Evolutionary conservation across 2,888 invertebrate genomes (phyloP).

Genomic region (Psococerastis gibbosa): DNA sequence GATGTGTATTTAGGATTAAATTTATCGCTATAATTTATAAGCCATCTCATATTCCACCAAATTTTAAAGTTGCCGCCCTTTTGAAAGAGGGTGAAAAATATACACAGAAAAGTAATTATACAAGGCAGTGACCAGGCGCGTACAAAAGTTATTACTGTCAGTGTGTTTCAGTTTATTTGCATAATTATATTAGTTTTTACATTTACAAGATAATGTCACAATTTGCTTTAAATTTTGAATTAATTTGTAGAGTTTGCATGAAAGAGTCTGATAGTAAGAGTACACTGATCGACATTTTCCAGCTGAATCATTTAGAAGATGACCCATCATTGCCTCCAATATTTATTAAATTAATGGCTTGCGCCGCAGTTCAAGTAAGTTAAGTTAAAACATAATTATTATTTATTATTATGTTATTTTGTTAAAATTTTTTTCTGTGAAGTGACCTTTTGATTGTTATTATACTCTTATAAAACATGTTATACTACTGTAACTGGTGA

Average conservation of each 20-base stretch:
- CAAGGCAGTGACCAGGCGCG: too few species aligned
- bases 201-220: slow-evolving; percentile 13
- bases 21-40: too few species aligned
- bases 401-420: too few species aligned
- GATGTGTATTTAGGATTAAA: too few species aligned
- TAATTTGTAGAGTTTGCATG: slow-evolving; percentile 3
- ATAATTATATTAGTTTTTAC: too few species aligned
- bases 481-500: too few species aligned
- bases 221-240: slow-evolving; percentile 7
- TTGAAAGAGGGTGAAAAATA: too few species aligned
- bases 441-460: neutral
- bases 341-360: slow-evolving; percentile 5
- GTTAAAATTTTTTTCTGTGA: neutral
- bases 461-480: neutral
- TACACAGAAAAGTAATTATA: too few species aligned
- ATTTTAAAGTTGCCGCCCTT: too few species aligned
- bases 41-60: too few species aligned
- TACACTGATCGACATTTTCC: slow-evolving; percentile 2
- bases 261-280: slow-evolving; percentile 1
- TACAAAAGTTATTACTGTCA: too few species aligned
- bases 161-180: too few species aligned
- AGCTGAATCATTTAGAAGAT: slow-evolving; percentile 6
- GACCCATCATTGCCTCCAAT: neutral
- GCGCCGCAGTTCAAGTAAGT: slow-evolving; percentile 6
- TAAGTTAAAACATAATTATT: neutral